Evolutionary conservation across 2,113 vertebrate genomes (phyloP).

Genomic region (Onychorhynchus coronatus): DNA sequence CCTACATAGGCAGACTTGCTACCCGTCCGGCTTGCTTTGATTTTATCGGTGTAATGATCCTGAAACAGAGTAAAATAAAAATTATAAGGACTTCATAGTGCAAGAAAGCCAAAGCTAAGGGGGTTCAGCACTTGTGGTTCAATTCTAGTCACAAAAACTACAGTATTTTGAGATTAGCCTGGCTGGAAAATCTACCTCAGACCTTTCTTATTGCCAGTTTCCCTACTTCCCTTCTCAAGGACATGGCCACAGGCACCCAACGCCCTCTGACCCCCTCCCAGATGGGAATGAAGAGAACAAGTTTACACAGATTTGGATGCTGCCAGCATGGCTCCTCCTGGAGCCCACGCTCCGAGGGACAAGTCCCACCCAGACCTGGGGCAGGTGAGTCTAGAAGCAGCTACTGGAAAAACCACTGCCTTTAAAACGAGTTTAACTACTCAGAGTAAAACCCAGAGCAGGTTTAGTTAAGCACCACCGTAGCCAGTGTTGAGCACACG

Average conservation of each 20-base stretch:
- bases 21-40: neutral
- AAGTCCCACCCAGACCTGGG: neutral
- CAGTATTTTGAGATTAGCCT: neutral
- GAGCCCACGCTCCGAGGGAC: neutral
- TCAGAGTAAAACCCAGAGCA: neutral
- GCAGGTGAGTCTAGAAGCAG: neutral
- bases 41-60: neutral
- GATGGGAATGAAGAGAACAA: rapidly evolving
- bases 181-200: neutral
- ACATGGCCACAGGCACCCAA: rapidly evolving
- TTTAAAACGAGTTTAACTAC: neutral
- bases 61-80: conserved; percentile 22
- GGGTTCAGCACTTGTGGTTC: neutral
- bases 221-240: neutral
- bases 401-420: neutral
- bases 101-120: neutral
- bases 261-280: neutral
- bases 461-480: rapidly evolving
- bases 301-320: neutral
- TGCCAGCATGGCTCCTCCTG: neutral
- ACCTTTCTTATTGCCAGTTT: neutral
- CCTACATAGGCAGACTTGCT: conserved; percentile 27
- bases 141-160: neutral
- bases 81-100: rapidly evolving
- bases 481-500: neutral